Evolutionary conservation across 2,797 vertebrate species (phyloP).

Genomic region (Bradypodion pumilum): DNA sequence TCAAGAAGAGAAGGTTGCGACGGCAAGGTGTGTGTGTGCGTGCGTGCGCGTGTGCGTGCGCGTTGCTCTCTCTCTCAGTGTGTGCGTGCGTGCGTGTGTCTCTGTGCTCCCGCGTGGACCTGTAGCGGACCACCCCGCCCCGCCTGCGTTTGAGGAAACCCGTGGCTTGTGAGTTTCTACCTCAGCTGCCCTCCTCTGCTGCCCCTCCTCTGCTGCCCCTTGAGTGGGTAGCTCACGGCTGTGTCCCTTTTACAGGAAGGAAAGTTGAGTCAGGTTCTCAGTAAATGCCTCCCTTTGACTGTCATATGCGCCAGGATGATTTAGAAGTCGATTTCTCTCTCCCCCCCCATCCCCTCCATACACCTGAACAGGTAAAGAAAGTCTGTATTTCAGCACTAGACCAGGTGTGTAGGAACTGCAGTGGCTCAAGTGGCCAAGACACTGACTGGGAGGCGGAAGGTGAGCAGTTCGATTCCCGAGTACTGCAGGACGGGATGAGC

Average conservation of each 20-base stretch:
- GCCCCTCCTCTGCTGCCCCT: background rate
- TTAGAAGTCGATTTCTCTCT: background rate
- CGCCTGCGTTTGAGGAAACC: background rate
- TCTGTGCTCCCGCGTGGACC: too few relatives aligned
- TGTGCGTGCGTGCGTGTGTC: too few relatives aligned
- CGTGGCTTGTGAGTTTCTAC: too few relatives aligned
- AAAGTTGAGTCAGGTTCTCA: background rate
- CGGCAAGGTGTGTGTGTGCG: conserved; percentile 89
- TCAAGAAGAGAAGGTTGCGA: conserved; percentile 97
- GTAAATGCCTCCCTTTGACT: background rate
- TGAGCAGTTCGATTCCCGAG: too few relatives aligned
- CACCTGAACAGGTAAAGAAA: background rate
- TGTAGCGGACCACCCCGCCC: background rate
- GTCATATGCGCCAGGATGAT: background rate
- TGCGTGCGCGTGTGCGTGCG: background rate
- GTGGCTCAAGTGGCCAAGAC: too few relatives aligned
- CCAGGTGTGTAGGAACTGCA: background rate
- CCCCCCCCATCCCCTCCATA: too few relatives aligned
- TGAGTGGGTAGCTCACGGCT: background rate
- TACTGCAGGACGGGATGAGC: too few relatives aligned
- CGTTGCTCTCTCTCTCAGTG: background rate
- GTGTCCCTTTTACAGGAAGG: background rate
- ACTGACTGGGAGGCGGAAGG: too few relatives aligned
- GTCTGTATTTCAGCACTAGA: background rate
- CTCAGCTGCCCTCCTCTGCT: background rate